Evolutionary conservation across 2,888 invertebrate species (phyloP).

Genomic region (Erebia aethiops): DNA sequence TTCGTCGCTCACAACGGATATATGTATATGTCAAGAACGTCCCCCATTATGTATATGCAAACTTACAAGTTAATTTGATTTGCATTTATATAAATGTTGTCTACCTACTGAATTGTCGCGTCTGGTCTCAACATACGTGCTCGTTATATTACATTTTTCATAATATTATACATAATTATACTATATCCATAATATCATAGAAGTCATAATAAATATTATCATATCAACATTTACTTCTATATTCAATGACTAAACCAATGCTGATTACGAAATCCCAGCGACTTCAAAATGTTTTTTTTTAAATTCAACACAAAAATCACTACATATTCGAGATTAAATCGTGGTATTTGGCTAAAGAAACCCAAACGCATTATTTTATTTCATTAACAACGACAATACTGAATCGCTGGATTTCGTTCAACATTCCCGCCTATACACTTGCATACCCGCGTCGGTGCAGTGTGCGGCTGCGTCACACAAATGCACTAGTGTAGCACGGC

Average conservation of each 20-base stretch:
- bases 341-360: no score
- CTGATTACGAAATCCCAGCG: constrained; percentile 23
- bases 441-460: neutral
- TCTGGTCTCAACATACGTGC: constrained; percentile 8
- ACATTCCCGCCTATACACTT: neutral
- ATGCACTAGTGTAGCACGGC: constrained; percentile 12
- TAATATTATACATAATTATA: constrained; percentile 6
- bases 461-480: constrained; percentile 15
- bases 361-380: no score
- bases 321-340: neutral
- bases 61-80: neutral
- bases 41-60: no score
- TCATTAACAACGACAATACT: no score
- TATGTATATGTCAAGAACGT: no score
- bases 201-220: constrained; percentile 39
- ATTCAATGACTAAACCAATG: constrained; percentile 27
- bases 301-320: neutral
- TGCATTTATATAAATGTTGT: neutral
- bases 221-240: constrained; percentile 65
- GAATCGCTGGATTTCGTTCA: constrained; percentile 5
- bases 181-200: constrained; percentile 18
- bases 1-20: no score
- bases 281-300: no score
- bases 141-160: neutral
- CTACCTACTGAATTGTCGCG: neutral